A percentile compares a stretch with the other conserved stretches of the same genome.
These are phyloP conservation scores for Perdita meconis DNA, from an alignment of 2,888 invertebrate species.

Conservation along the genomic window DNA sequence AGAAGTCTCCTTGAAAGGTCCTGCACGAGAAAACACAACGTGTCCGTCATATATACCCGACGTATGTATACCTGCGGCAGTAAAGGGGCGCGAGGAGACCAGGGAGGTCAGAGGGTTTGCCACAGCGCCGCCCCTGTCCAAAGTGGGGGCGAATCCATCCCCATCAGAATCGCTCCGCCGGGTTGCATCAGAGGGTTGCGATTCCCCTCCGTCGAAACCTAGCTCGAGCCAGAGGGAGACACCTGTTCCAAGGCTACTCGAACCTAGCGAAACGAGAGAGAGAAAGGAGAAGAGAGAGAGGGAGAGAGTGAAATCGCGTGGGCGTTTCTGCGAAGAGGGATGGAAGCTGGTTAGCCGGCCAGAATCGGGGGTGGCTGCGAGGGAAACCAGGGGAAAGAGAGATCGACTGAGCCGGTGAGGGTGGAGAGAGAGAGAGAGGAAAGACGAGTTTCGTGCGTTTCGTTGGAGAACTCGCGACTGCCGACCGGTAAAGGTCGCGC, in stretches of 20 bases:
- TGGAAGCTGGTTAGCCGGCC: conserved; percentile 37
- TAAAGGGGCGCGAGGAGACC: neutral
- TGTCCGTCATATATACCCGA: neutral
- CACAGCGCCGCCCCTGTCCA: conserved; percentile 53
- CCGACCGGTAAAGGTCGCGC: conserved; percentile 69
- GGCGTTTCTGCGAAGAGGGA: conserved; percentile 48
- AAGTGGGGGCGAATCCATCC: conserved; percentile 68
- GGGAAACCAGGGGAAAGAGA: conserved; percentile 5
- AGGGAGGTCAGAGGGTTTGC: conserved; percentile 52
- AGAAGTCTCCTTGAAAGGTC: conserved; percentile 14
- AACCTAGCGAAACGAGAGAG: conserved; percentile 17
- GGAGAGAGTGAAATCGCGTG: conserved; percentile 24
- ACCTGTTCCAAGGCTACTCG: neutral
- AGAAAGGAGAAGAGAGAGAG: conserved; percentile 26
- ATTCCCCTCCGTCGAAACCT: conserved; percentile 1
- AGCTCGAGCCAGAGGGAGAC: conserved; percentile 7
- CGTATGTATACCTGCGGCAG: conserved; percentile 38
- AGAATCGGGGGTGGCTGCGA: conserved; percentile 10
- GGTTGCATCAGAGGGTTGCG: conserved; percentile 48
- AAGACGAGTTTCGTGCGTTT: conserved; percentile 40
- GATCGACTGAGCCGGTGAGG: conserved; percentile 14
- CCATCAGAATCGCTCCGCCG: conserved; percentile 51
- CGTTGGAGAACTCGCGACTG: conserved; percentile 64
- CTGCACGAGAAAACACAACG: conserved; percentile 19
- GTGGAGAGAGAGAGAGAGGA: conserved; percentile 8